phyloP scores from a whole-genome alignment of 2,888 invertebrate species.

The Apodemia hepburni region DNA sequence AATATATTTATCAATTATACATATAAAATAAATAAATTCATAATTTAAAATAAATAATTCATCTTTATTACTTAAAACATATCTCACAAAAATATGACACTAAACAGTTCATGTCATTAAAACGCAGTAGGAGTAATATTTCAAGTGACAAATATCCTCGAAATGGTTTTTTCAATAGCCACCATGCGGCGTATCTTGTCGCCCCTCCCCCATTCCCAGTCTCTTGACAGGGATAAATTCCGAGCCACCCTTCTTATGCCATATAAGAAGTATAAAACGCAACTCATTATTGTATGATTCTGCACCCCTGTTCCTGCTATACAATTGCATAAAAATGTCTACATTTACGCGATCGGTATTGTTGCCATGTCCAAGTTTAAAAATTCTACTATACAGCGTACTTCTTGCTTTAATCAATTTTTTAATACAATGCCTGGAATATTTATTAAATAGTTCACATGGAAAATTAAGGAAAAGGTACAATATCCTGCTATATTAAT shows the following conservation, averaged over 20 bases:
- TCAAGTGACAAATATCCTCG: constrained; percentile 31
- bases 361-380: not conserved
- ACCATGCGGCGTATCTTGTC: constrained; percentile 35
- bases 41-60: too few relatives aligned
- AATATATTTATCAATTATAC: too few relatives aligned
- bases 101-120: constrained; percentile 20
- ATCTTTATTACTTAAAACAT: constrained; percentile 18
- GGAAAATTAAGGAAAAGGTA: too few relatives aligned
- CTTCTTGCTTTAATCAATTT: too few relatives aligned
- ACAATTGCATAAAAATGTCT: constrained; percentile 47
- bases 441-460: too few relatives aligned
- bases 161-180: constrained; percentile 31
- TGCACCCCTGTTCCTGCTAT: constrained; percentile 49
- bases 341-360: constrained; percentile 27
- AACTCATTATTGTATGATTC: constrained; percentile 57
- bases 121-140: constrained; percentile 26
- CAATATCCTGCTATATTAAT: too few relatives aligned
- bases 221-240: constrained; percentile 44
- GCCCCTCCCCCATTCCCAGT: constrained; percentile 36
- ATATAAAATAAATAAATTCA: too few relatives aligned
- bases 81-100: constrained; percentile 15
- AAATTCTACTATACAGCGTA: not conserved
- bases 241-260: constrained; percentile 48
- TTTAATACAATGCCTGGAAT: too few relatives aligned
- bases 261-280: constrained; percentile 41